Evolutionary conservation across 2,888 invertebrate species (phyloP).

Genomic region (Augiades crinisus): DNA sequence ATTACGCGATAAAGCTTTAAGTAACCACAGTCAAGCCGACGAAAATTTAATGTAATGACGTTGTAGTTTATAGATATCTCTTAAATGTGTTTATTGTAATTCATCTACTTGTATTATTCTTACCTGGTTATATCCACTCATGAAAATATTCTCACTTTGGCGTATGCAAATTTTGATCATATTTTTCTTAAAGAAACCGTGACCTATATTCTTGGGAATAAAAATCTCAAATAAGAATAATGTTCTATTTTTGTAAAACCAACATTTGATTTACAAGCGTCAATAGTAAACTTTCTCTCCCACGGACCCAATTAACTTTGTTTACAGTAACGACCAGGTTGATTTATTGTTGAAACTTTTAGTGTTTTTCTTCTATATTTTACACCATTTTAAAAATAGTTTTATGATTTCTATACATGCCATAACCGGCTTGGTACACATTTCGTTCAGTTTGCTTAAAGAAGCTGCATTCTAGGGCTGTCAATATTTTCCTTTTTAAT

Average conservation of each 20-base stretch:
- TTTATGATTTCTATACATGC: not conserved
- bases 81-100: too few species aligned
- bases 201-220: conserved; percentile 2
- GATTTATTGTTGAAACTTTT: conserved; percentile 32
- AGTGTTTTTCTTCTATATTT: conserved; percentile 8
- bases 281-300: conserved; percentile 37
- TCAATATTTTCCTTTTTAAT: too few species aligned
- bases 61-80: not conserved
- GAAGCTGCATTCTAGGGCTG: too few species aligned
- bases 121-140: too few species aligned
- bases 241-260: conserved; percentile 10
- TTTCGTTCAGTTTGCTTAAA: too few species aligned
- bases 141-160: too few species aligned
- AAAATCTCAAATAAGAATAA: conserved; percentile 3
- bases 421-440: not conserved
- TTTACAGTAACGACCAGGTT: conserved; percentile 48
- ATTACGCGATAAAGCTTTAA: not conserved
- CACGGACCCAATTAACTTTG: conserved; percentile 55
- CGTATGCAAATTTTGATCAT: too few species aligned
- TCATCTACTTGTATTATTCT: not conserved
- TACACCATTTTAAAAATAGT: not conserved
- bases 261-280: conserved; percentile 20
- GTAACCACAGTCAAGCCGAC: not conserved
- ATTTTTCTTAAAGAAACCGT: too few species aligned
- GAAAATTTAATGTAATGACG: not conserved